Evolutionary conservation across 1,140 invertebrate species (phyloP), one percentile per base, ranked within the genome.

Genomic region (Brachionus asplanchnoidis): DNA sequence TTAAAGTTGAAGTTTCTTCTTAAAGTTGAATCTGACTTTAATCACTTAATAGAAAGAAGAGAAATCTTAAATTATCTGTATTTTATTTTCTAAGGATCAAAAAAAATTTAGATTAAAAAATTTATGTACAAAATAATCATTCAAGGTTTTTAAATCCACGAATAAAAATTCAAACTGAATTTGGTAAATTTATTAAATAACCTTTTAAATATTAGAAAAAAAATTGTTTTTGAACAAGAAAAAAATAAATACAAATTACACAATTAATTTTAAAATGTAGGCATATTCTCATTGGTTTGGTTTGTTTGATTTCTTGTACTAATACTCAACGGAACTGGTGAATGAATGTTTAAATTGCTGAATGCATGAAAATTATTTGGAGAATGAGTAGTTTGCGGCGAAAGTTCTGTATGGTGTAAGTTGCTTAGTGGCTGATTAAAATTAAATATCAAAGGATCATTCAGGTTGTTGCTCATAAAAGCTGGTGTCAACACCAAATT

Each of bases 281-380:
- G 6, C 11, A 40, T 9, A 32, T 32, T 68, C 23, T 68, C 66
- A 68, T 32, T 68, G 3, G 14, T 68, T 68, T 68, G 32, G 26
- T 32, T 68, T 14, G 26, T 28, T 68, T 68, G 66, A 60, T 80
- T 80, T 14, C 44, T 40, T 12, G 46, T 4, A 28, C 50, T n/a
- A 83, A 44, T 83, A 12, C 60, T 60, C n/a, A 12, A 26, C 9
- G 82, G 60, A 77, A 84, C 60, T 8, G 60, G 60, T 32, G 60
- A 56, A 40, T 80, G 78, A n/a, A 80, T 56, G 56, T 36, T 36
- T 11, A 84, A 8, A 44, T 65, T 28, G 8, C 8, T 28, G 7
- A 50, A 50, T n/a, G 36, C 14, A 32, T 36, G 28, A 32, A 84
- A 50, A 68, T 70, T 68, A 12, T 42, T 70, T 14, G 60, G 50